These are phyloP conservation scores for Aricia artaxerxes DNA, from an alignment of 2,888 invertebrate genomes.

Conservation along the genomic window DNA sequence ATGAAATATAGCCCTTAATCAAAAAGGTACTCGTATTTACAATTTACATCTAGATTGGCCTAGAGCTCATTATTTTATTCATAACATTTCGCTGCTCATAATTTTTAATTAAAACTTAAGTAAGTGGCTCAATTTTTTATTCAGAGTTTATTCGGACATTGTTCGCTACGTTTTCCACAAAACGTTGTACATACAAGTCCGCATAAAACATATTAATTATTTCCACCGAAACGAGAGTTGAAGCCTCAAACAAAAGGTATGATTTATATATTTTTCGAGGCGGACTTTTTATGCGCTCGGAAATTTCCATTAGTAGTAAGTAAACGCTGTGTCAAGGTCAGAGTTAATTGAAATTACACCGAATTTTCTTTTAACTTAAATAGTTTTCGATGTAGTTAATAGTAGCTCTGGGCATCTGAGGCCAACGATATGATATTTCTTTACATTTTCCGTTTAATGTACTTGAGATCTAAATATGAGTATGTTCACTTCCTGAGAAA, in stretches of 20 bases:
- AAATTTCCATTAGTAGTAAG: not conserved
- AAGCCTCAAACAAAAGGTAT: conserved; percentile 9
- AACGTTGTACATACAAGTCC: not conserved
- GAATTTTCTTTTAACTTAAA: not conserved
- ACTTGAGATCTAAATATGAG: too few relatives aligned
- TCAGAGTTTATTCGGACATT: not conserved
- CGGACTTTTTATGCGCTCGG: not conserved
- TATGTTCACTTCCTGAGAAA: too few relatives aligned
- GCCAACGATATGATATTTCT: too few relatives aligned
- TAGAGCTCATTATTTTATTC: not conserved
- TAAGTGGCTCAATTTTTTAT: not conserved
- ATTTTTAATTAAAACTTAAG: not conserved
- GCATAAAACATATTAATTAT: conserved; percentile 17
- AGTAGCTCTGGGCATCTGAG: too few relatives aligned
- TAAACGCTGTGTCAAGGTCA: not conserved
- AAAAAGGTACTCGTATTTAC: too few relatives aligned
- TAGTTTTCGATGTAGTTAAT: too few relatives aligned
- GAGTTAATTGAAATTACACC: not conserved
- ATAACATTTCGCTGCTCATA: not conserved
- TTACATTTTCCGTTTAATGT: too few relatives aligned
- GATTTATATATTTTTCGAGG: not conserved
- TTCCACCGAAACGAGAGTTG: not conserved
- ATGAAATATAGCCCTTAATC: too few relatives aligned
- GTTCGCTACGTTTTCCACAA: not conserved
- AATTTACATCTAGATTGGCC: too few relatives aligned